Conservation (phyloP, 2,888 invertebrate genomes). For the Nebria brevicollis region DNA sequence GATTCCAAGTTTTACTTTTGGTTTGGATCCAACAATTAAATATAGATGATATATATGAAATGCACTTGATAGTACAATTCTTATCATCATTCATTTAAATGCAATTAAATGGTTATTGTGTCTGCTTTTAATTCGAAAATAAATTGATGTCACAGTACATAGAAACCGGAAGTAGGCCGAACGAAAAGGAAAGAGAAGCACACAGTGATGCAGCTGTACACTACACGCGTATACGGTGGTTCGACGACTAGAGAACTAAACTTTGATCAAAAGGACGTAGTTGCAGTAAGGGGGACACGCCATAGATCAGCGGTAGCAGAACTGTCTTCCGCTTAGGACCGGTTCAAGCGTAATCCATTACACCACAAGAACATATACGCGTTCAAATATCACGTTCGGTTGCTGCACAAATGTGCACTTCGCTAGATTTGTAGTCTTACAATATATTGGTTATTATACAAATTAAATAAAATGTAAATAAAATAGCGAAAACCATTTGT, state of each 20-base stretch:
- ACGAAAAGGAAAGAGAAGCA: constrained; percentile 38
- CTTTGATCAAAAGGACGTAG: constrained; percentile 12
- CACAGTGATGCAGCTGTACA: constrained; percentile 22
- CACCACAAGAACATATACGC: constrained; percentile 41
- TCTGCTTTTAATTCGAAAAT: neutral
- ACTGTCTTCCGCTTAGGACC: constrained; percentile 44
- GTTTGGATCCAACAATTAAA: too few relatives aligned
- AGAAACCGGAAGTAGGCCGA: constrained; percentile 40
- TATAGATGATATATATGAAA: too few relatives aligned
- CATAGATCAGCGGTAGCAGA: constrained; percentile 45
- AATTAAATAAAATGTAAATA: too few relatives aligned
- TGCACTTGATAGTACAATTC: too few relatives aligned
- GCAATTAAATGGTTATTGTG: neutral
- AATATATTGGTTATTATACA: neutral
- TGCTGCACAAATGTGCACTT: constrained; percentile 13
- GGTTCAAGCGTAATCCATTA: constrained; percentile 36
- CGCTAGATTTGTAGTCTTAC: neutral
- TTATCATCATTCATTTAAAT: neutral
- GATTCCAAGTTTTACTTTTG: too few relatives aligned
- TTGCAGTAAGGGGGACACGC: constrained; percentile 29
- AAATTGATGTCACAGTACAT: neutral
- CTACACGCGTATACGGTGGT: neutral
- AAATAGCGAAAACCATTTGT: neutral
- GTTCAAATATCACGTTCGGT: constrained; percentile 25
- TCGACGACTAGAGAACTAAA: constrained; percentile 4